Base-by-base conservation (phyloP, 2,797 vertebrate species). In the Glyptemys insculpta region DNA sequence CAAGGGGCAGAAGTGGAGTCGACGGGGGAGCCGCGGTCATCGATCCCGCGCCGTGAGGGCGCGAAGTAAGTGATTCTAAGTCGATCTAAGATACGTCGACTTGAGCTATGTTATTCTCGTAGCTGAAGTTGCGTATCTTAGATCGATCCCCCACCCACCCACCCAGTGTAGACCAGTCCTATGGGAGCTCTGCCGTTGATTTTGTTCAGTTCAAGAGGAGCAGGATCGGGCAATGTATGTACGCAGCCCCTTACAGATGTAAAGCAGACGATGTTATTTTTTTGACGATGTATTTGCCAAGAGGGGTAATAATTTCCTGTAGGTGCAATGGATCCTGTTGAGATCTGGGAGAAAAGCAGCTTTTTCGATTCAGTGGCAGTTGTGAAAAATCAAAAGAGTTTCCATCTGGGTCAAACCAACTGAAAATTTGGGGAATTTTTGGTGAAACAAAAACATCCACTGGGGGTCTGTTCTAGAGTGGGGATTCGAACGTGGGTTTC, bases 251-350 rank as follows among this genome's bases (percentile, higher is more conserved):
- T 72, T 41, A 72, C 5, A 41, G n/a, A 37, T 72, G n/a, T 4
- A 21, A 72, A 23, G 19, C n/a, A 37, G 19, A 72, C 9, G 2
- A 21, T 68, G 18, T 34, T n/a, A 19, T n/a, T 23, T 72, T 21
- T 23, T 31, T 50, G 50, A 50, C 5, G 5, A 57, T n/a, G 62
- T n/a, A 65, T n/a, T 65, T n/a, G 78, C 52, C 85, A 59, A 78
- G 1, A 0, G 91, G 90, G 74, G 52, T 0, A 72, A 87, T 72
- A 50, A 0, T 29, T 44, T 54, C 54, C 2, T 1, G 89, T 19
- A 50, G 44, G 31, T 0, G 0, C 53, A 0, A 88, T 0, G 2
- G 37, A 8, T 47, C 81, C 7, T 72, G 19, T 23, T 23, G 11
- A 68, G n/a, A 68, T 37, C n/a, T 68, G 65, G 65, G 14, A 18